Evolutionary conservation across 2,797 vertebrate genomes (phyloP).

Genomic region (Erithacus rubecula): DNA sequence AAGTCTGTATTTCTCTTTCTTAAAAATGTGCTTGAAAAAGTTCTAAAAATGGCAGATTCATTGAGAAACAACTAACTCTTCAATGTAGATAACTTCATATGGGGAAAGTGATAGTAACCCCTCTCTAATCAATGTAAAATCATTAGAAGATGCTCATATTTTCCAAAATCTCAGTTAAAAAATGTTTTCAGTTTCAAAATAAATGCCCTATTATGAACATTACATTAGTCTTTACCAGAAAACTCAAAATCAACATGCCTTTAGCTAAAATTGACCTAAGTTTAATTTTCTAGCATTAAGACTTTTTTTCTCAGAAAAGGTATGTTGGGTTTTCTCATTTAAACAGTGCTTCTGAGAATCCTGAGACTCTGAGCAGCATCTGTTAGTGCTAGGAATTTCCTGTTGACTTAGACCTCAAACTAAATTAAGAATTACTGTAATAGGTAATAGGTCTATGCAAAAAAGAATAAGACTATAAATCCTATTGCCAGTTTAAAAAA

Average conservation of each 20-base stretch:
- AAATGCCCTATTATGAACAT: neutral
- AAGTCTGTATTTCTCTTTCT: neutral
- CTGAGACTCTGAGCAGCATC: neutral
- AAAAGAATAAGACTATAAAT: neutral
- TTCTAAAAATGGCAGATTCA: neutral
- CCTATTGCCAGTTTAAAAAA: neutral
- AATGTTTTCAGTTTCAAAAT: neutral
- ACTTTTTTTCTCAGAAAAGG: neutral
- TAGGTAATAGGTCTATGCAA: neutral
- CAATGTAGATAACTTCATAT: neutral
- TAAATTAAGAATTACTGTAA: neutral
- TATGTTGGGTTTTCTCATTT: neutral
- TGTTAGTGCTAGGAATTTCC: neutral
- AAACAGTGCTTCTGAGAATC: neutral
- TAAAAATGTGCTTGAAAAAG: neutral
- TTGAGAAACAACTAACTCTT: neutral
- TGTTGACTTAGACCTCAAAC: conserved; percentile 6
- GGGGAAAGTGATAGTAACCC: neutral
- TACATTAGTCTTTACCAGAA: neutral
- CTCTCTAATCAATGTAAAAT: neutral
- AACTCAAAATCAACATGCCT: neutral
- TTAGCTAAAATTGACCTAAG: neutral
- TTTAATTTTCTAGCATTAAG: neutral
- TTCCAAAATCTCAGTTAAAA: neutral
- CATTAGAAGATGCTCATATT: neutral